phyloP scores from a whole-genome alignment of 2,113 vertebrate species.

The Hydropotes inermis region DNA sequence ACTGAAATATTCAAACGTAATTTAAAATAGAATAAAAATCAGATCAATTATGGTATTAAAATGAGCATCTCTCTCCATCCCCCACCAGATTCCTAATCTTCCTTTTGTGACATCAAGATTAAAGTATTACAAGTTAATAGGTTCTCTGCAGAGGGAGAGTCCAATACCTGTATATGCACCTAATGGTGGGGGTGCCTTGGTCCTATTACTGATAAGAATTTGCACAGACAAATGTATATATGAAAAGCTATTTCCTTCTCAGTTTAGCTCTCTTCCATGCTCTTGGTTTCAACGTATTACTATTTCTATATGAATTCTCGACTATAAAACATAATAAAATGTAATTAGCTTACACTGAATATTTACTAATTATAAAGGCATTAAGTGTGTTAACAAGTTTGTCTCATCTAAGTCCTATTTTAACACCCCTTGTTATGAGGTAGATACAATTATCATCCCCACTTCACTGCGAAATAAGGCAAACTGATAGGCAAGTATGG shows the following conservation, averaged over 20 bases:
- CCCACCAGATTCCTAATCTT: neutral
- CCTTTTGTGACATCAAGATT: neutral
- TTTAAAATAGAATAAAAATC: neutral
- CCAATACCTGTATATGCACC: neutral
- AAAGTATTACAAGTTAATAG: neutral
- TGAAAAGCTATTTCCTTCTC: neutral
- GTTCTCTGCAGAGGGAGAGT: neutral
- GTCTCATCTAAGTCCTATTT: neutral
- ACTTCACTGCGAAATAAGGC: neutral
- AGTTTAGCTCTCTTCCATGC: neutral
- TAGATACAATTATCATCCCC: neutral
- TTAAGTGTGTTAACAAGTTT: neutral
- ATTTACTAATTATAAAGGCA: neutral
- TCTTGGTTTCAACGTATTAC: neutral
- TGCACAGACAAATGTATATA: neutral
- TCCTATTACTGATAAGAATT: neutral
- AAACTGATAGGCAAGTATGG: neutral
- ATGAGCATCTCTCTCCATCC: neutral
- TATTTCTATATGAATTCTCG: neutral
- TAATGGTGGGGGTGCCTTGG: neutral
- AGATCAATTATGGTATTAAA: neutral
- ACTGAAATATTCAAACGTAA: neutral
- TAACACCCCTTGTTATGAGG: neutral
- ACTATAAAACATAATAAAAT: neutral
- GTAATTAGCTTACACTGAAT: neutral